Evolutionary conservation across 1,140 invertebrate genomes (phyloP), one percentile per base, ranked within the genome.

Genomic region (Chrysoperla carnea): DNA sequence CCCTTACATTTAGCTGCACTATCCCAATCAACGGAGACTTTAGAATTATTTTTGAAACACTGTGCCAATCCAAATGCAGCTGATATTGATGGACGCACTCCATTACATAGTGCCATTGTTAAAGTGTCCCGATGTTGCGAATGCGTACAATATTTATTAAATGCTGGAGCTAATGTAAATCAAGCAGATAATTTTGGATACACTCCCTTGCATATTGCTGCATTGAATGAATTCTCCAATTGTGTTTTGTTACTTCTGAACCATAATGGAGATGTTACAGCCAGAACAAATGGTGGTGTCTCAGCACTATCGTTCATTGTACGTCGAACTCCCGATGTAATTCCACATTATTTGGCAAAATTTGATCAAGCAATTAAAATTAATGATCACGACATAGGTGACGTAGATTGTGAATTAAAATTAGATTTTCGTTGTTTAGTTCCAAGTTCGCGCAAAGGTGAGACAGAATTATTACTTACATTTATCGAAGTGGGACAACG

Each of bases 401-500:
- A 88, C 44, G 76, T 84, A 0, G 84, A 88, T 53, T 87, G 84
- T 45, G 82, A 86, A 55, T 61, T 86, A 1, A 78, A 78, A 56
- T 51, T 86, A 27, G 81, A 86, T 58, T 85, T 85, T 52, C 64
- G 75, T 28, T 68, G 76, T 0, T 49, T 84, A 11, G 74, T 82
- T 2, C 76, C 78, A 3, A 56, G 54, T 0, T 50, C 69, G 36
- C 64, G 70, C 1, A 59, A 73, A 36, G 73, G 77, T 1, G 82
- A 85, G 59, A 76, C 77, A 1, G 79, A 80, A 48, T 56, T 84
- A 5, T 63, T 85, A 39, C 52, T 83, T 1, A 74, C 78, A n/a
- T 72, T 85, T 27, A 73, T 84, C 1, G 79, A 83, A 59, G 78
- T 81, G 1, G 81, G 81, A 4, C 74, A 80, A 44, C 72, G 76